Conservation (phyloP, 2,797 vertebrate species). For the Petrocephalus sullivani region DNA sequence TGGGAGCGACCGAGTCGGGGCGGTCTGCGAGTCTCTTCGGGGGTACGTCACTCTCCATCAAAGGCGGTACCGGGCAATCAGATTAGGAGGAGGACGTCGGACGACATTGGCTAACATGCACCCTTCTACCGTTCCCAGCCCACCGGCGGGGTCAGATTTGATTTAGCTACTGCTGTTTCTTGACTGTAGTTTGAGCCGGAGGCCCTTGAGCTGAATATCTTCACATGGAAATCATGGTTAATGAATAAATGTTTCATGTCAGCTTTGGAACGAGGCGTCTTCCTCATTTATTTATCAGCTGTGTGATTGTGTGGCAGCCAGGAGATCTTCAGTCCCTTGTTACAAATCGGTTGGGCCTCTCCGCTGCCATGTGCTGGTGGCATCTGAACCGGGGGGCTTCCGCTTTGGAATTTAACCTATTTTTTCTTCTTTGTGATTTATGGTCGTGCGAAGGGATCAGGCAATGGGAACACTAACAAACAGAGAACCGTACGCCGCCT, state of each 20-base stretch:
- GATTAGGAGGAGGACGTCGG: slow-evolving; percentile 20
- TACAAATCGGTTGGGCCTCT: background rate
- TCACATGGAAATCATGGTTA: slow-evolving; percentile 3
- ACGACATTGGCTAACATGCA: background rate
- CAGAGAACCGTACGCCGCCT: slow-evolving; percentile 24
- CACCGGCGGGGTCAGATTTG: background rate
- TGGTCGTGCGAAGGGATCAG: background rate
- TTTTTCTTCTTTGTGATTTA: background rate
- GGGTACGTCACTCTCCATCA: background rate
- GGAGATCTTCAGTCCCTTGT: background rate
- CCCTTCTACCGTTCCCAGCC: background rate
- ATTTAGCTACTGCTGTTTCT: background rate
- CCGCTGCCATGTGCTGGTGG: background rate
- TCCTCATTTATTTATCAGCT: slow-evolving; percentile 10
- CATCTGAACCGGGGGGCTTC: background rate
- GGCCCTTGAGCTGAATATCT: background rate
- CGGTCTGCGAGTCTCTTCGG: background rate
- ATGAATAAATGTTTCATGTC: slow-evolving; percentile 2
- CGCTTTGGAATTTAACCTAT: background rate
- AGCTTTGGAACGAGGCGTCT: background rate
- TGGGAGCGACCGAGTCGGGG: background rate
- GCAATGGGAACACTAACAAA: slow-evolving; percentile 47
- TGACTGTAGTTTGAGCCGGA: background rate
- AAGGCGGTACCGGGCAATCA: slow-evolving; percentile 22
- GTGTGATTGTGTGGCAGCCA: background rate